Base-by-base conservation (phyloP, 2,113 vertebrate genomes). In the Ancistrus triradiatus region DNA sequence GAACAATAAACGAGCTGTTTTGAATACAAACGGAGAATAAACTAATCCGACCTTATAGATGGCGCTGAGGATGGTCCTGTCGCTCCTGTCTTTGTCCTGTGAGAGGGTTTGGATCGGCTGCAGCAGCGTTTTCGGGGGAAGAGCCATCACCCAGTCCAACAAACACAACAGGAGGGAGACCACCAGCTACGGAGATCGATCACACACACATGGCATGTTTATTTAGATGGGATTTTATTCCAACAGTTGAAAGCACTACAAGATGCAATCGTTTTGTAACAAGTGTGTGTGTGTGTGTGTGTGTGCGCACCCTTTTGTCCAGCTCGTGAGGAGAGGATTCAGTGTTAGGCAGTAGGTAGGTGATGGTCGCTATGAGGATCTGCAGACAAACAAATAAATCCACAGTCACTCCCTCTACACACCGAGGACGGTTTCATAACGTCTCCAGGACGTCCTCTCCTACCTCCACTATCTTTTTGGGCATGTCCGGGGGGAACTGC, bases 31-130 rank as follows among this genome's bases (percentile, higher is more conserved):
- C n/a, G n/a, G n/a, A n/a, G n/a, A n/a, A n/a, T n/a, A n/a, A n/a
- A n/a, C n/a, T n/a, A n/a, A n/a, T n/a, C n/a, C n/a, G 51, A 98
- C 96, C 92, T 98, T 99, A 76, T 97, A 98, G 81, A 97, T 94
- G 75, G 92, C 96, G 64, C 91, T 93, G 70, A 99, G 92, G 58
- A 98, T 84, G 0, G 95, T 94, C 80, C 94, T 96, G 69, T 93
- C 90, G 1, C 81, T 84, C 69, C 91, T 93, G 52, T 95, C 92
- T 72, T 85, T 94, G 78, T 96, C 94, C 46, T 90, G 56, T 66
- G 87, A 89, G 56, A 86, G 77, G 43, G 88, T 62, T 21, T 89
- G 90, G 68, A 95, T 83, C 15, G 93, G 91, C 35, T 93, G 94
- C 63, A 99, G 89, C 48, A 99, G 88, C 59, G 87, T 91, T 78